Percentiles rank a stretch among this genome's conserved stretches.
phyloP scores from a whole-genome alignment of 2,797 vertebrate genomes.

The Sebastes oblongus region DNA sequence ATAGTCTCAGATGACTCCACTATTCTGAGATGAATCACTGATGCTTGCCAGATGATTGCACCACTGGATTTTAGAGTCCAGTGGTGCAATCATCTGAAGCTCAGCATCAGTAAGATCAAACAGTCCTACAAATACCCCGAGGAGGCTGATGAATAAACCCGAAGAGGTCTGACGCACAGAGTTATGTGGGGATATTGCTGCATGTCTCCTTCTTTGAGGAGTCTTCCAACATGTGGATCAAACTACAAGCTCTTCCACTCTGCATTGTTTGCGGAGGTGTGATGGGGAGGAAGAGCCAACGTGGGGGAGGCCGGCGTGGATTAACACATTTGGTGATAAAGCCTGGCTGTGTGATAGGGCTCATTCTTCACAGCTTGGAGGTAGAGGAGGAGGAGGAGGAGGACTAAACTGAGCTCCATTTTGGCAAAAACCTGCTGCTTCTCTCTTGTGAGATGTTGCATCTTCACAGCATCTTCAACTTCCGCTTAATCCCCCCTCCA shows the following conservation, averaged over 20 bases:
- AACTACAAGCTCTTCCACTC: not conserved
- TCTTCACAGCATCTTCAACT: not conserved
- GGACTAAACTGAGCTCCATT: slow-evolving; percentile 13
- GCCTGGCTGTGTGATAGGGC: not conserved
- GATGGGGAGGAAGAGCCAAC: slow-evolving; percentile 14
- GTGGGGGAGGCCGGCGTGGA: slow-evolving; percentile 31
- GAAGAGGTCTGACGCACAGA: not conserved
- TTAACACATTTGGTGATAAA: slow-evolving; percentile 35
- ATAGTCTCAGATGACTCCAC: not conserved
- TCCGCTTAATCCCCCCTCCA: not conserved
- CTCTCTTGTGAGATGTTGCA: not conserved
- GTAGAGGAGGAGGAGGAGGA: slow-evolving; percentile 1
- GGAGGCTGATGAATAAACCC: not conserved
- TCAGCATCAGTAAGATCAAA: not conserved
- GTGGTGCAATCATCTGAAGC: not conserved
- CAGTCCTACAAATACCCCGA: not conserved
- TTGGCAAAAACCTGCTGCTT: slow-evolving; percentile 12
- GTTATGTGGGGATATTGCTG: not conserved
- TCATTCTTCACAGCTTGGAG: slow-evolving; percentile 21
- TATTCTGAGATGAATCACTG: not conserved
- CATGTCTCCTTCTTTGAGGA: not conserved
- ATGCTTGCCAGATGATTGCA: not conserved
- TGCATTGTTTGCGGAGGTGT: slow-evolving; percentile 15
- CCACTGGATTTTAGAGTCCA: not conserved
- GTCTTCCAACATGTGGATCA: not conserved